Evolutionary conservation across 2,113 vertebrate genomes (phyloP).

Genomic region (Arenaria interpres): DNA sequence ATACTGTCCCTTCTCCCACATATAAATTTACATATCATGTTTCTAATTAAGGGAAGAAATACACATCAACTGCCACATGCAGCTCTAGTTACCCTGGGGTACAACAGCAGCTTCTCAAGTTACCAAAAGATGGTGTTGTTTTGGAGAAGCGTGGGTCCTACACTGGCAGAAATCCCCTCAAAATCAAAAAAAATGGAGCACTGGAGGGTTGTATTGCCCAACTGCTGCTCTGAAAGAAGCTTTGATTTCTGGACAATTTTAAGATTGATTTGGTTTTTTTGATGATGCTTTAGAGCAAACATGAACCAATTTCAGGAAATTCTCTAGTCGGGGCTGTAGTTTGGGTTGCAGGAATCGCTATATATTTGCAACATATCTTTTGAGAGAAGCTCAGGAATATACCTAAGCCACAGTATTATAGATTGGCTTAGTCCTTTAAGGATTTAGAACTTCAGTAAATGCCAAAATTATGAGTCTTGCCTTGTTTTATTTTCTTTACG

Average conservation of each 20-base stretch:
- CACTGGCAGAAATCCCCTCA: background rate
- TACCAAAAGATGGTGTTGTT: background rate
- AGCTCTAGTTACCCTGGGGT: background rate
- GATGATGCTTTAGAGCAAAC: background rate
- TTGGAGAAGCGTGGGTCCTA: background rate
- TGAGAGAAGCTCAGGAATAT: background rate
- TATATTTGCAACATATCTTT: background rate
- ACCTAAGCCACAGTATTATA: background rate
- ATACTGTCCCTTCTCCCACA: background rate
- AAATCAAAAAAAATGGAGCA: background rate
- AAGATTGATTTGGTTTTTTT: background rate
- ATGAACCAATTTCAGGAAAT: background rate
- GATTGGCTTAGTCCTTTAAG: background rate
- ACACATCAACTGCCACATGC: background rate
- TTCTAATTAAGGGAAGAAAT: background rate
- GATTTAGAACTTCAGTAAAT: background rate
- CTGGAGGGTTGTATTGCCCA: background rate
- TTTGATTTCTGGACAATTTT: background rate
- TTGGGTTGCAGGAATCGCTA: background rate
- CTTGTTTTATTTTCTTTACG: slow-evolving; percentile 9
- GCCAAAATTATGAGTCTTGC: background rate
- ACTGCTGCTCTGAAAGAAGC: background rate
- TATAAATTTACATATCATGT: background rate
- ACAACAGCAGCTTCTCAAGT: background rate
- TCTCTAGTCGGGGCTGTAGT: background rate